These are phyloP conservation scores for Capitella teleta DNA, from an alignment of 1,140 invertebrate species.

Conservation along the genomic window DNA sequence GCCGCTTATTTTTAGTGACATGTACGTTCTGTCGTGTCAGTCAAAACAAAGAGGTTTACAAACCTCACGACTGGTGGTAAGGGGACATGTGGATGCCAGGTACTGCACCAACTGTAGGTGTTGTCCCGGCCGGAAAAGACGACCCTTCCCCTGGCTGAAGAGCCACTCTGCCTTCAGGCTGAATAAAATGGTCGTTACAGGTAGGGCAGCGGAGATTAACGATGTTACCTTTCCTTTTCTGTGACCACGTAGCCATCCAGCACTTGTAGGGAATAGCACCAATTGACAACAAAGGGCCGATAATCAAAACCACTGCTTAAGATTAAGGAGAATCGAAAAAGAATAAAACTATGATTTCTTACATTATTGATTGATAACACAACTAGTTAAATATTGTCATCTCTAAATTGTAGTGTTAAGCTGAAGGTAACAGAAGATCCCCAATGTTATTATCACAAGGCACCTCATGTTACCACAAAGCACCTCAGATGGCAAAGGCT, in stretches of 20 bases:
- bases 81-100: constrained; percentile 43
- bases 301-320: constrained; percentile 71
- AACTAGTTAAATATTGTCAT: background rate
- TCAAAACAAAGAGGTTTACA: no score
- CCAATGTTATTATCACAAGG: background rate
- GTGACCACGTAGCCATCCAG: constrained; percentile 80
- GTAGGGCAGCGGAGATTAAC: background rate
- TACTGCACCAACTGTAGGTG: constrained; percentile 71
- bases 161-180: constrained; percentile 90
- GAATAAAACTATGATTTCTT: background rate
- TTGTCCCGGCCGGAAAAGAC: constrained; percentile 73
- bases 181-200: constrained; percentile 15
- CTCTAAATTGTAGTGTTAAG: no score
- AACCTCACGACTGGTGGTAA: background rate
- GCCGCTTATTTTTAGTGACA: no score
- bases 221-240: constrained; percentile 70
- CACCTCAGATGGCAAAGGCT: background rate
- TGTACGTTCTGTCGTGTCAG: no score
- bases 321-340: constrained; percentile 19
- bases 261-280: constrained; percentile 74
- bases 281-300: constrained; percentile 82
- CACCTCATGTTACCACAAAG: background rate
- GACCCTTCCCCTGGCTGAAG: constrained; percentile 79
- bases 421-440: background rate
- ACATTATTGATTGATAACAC: background rate